phyloP scores from a whole-genome alignment of 2,113 vertebrate genomes.

The Columba livia region DNA sequence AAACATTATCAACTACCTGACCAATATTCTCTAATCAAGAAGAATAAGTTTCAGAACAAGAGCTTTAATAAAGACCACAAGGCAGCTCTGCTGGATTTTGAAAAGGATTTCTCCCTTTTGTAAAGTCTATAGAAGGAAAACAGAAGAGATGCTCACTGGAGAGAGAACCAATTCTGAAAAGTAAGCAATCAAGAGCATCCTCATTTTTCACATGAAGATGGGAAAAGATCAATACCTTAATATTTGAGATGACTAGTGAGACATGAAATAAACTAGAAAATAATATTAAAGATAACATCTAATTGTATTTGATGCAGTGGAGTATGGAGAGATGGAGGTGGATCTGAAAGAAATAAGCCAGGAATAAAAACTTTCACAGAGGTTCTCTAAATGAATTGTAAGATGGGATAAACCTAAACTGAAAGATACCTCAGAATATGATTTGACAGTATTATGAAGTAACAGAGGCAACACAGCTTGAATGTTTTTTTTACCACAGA shows the following conservation, averaged over 20 bases:
- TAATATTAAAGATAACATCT: constrained; percentile 19
- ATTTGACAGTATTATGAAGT: neutral
- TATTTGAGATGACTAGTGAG: neutral
- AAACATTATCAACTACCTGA: neutral
- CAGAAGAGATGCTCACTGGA: neutral
- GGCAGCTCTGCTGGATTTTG: neutral
- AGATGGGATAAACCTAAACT: neutral
- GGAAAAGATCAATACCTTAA: neutral
- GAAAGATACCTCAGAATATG: neutral
- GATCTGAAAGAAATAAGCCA: constrained; percentile 13
- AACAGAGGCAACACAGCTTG: neutral
- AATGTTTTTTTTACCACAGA: neutral
- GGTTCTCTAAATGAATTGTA: neutral
- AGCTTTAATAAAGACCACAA: neutral
- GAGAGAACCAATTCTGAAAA: neutral
- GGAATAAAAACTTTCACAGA: constrained; percentile 3
- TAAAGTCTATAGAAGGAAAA: neutral
- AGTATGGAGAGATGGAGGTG: neutral
- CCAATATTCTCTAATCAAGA: neutral
- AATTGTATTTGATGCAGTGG: constrained; percentile 17
- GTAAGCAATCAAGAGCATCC: neutral
- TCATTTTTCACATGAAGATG: neutral
- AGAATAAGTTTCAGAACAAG: neutral
- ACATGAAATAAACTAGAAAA: constrained; percentile 11
- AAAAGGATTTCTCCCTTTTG: neutral